Evolutionary conservation across 1,140 invertebrate species (phyloP), one percentile per base, ranked within the genome.

Genomic region (Hesperophylax magnus): DNA sequence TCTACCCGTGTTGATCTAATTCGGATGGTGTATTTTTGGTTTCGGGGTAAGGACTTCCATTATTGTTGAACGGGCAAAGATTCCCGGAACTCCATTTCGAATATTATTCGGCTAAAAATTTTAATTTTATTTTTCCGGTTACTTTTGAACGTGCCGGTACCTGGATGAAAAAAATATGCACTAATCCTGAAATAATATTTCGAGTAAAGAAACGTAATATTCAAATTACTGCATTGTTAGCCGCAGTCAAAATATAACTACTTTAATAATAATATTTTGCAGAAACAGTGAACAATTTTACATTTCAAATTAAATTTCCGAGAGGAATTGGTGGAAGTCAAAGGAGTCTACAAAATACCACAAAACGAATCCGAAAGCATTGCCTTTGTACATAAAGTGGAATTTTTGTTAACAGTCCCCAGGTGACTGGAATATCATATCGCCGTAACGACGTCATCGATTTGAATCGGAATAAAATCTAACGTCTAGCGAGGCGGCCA

Each of bases 401-500:
- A 24, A 22, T 60, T 76, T 76, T 76, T 60, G 54, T 24, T 58
- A 76, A 76, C 72, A 60, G 56, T 52, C 61, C 72, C 72, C 72
- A 18, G 18, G 72, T 60, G 72, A 52, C 72, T 39, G 53, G 72
- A 60, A 60, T 76, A 76, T 76, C 56, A 76, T 76, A 76, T 76
- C 72, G 72, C 72, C 20, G 72, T 76, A 76, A 76, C 72, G 72
- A 60, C 72, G 18, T 58, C 72, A 76, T 76, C 72, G 72, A 76
- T 76, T 76, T 76, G 72, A 76, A 76, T 76, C 72, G n/a, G 39
- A 76, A 76, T 76, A 76, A 76, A 76, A 76, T 60, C 31, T 76
- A 76, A 76, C 72, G 72, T 76, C 71, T 74, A 74, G n/a, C 53
- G 71, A 69, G 67, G 71, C 27, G 27, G 34, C 56, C 72, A 76